Percentiles rank a stretch among this genome's conserved stretches.
Conservation (phyloP, 1,140 invertebrate species). For the Eumaeus atala region DNA sequence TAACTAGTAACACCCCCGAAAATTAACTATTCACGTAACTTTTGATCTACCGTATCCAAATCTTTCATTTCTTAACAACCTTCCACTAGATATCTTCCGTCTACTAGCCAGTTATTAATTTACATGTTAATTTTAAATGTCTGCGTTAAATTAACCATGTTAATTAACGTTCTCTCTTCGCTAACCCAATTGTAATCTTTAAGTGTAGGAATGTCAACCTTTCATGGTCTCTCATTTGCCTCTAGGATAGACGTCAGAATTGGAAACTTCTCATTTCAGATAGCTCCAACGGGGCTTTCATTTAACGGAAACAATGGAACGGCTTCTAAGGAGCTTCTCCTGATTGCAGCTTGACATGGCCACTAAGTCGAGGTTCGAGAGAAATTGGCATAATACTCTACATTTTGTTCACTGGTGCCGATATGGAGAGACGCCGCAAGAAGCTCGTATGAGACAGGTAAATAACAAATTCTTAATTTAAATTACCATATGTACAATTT, state of each 20-base stretch:
- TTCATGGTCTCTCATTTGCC: constrained; percentile 41
- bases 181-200: no score
- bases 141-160: no score
- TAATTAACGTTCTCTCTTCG: no score
- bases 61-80: no score
- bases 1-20: no score
- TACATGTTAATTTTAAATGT: no score
- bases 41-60: no score
- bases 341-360: constrained; percentile 74
- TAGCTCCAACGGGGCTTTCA: constrained; percentile 66
- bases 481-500: no score
- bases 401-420: constrained; percentile 82
- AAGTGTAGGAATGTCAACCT: constrained; percentile 33
- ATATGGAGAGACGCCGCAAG: constrained; percentile 78
- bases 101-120: no score
- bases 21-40: no score
- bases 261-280: constrained; percentile 72
- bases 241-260: constrained; percentile 66
- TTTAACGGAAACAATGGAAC: constrained; percentile 58
- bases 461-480: constrained; percentile 12
- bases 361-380: constrained; percentile 73
- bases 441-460: constrained; percentile 79
- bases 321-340: constrained; percentile 70
- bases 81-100: no score
- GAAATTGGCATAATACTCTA: constrained; percentile 80